These are phyloP conservation scores for Drosophila tani DNA, from an alignment of 1,140 invertebrate species.

Conservation along the genomic window DNA sequence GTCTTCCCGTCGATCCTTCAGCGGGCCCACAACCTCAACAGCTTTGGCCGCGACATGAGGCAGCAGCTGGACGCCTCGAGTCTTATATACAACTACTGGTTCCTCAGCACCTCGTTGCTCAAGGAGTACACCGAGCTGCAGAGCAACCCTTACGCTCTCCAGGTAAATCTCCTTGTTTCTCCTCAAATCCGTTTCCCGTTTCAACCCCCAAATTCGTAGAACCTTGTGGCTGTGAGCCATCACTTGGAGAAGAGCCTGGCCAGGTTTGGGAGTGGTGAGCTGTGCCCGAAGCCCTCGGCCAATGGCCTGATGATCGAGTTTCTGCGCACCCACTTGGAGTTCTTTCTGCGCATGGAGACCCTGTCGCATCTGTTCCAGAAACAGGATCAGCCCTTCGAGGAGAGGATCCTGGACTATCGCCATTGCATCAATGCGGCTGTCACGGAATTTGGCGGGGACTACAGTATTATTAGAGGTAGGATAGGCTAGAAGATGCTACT, in stretches of 20 bases:
- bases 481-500: too few species aligned
- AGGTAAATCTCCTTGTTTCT: slow-evolving; percentile 29
- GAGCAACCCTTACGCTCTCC: slow-evolving; percentile 53
- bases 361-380: slow-evolving; percentile 95
- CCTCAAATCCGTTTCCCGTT: background rate
- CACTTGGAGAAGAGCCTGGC: slow-evolving; percentile 56
- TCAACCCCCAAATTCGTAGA: slow-evolving; percentile 21
- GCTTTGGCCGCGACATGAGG: slow-evolving; percentile 29
- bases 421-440: slow-evolving; percentile 85
- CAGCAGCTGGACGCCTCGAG: slow-evolving; percentile 42
- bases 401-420: slow-evolving; percentile 81
- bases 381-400: slow-evolving; percentile 73
- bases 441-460: slow-evolving; percentile 85
- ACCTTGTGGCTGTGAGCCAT: slow-evolving; percentile 47
- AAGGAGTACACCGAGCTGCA: slow-evolving; percentile 60
- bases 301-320: slow-evolving; percentile 85
- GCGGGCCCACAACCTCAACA: slow-evolving; percentile 43
- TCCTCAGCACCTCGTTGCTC: slow-evolving; percentile 25
- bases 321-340: slow-evolving; percentile 95
- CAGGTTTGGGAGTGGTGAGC: slow-evolving; percentile 24
- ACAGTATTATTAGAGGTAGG: slow-evolving; percentile 65
- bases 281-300: slow-evolving; percentile 12
- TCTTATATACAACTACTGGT: slow-evolving; percentile 50
- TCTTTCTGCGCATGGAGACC: slow-evolving; percentile 94
- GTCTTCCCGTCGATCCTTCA: slow-evolving; percentile 42